A percentile compares a stretch with the other conserved stretches of the same genome.
phyloP scores from a whole-genome alignment of 2,888 invertebrate species.

The Nephrocerus scutellatus region DNA sequence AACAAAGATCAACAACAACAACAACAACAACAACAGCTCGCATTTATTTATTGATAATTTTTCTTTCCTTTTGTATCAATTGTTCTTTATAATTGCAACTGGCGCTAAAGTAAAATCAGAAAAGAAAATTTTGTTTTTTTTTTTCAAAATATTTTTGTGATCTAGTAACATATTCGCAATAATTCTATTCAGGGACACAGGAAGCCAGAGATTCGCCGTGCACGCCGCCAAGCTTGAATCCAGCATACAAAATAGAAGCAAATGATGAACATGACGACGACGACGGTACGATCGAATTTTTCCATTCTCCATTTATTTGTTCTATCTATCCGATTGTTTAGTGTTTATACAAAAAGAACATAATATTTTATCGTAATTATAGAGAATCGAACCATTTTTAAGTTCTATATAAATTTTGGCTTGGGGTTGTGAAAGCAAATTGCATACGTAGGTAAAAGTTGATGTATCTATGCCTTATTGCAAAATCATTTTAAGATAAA shows the following conservation, averaged over 20 bases:
- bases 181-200: slow-evolving; percentile 35
- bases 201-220: slow-evolving; percentile 45
- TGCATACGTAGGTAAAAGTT: no score
- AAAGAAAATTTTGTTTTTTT: not conserved
- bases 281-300: slow-evolving; percentile 28
- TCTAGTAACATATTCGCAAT: not conserved
- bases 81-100: not conserved
- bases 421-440: no score
- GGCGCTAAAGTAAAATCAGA: slow-evolving; percentile 1
- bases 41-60: slow-evolving; percentile 1
- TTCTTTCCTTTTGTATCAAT: no score
- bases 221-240: slow-evolving; percentile 46
- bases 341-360: no score
- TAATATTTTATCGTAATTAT: no score
- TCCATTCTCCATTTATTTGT: no score
- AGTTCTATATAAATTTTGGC: no score
- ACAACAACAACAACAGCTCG: slow-evolving; percentile 1
- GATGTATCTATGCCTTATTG: no score
- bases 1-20: slow-evolving; percentile 1
- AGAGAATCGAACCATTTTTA: no score
- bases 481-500: slow-evolving; percentile 1
- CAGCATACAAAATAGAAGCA: slow-evolving; percentile 45
- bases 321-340: no score
- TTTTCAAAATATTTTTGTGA: slow-evolving; percentile 3
- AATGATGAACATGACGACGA: slow-evolving; percentile 41